Evolutionary conservation across 23 tunicate species (phyloP).

Genomic region (Diplosoma virens): DNA sequence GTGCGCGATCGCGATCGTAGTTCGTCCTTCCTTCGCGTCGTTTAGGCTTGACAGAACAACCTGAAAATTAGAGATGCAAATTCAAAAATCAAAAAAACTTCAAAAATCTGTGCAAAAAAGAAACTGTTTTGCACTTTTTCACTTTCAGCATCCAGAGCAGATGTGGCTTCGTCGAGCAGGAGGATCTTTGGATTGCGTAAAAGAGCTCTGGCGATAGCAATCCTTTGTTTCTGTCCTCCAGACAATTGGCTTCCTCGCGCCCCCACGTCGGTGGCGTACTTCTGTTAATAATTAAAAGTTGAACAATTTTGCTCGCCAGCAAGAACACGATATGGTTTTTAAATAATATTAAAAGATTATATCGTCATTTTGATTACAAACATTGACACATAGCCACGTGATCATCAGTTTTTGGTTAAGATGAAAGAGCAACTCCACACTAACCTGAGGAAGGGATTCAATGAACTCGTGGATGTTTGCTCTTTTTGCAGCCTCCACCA

Average conservation of each 20-base stretch:
- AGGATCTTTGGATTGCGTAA: conserved; percentile 61
- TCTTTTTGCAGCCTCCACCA: not conserved
- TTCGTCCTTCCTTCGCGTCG: conserved; percentile 42
- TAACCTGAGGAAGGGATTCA: not conserved
- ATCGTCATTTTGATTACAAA: no score
- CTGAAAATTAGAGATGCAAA: conserved; percentile 6
- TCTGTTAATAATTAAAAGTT: no score
- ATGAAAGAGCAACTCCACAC: not conserved
- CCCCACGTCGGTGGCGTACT: conserved; percentile 38
- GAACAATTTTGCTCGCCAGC: no score
- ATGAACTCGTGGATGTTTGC: conserved; percentile 8
- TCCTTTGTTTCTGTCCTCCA: conserved; percentile 43
- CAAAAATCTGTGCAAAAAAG: not conserved
- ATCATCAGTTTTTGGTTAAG: no score
- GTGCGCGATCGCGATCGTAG: conserved; percentile 68
- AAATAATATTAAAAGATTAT: no score
- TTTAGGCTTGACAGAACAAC: conserved; percentile 63
- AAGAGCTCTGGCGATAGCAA: conserved; percentile 68
- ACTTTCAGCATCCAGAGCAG: conserved; percentile 70
- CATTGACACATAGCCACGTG: no score
- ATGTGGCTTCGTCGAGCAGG: conserved; percentile 62
- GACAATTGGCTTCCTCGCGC: conserved; percentile 38
- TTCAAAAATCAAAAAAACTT: not conserved
- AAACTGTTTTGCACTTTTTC: conserved; percentile 32
- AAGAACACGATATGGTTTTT: no score